Base-by-base conservation (phyloP, 2,888 invertebrate species). In the Exephanes ischioxanthus region DNA sequence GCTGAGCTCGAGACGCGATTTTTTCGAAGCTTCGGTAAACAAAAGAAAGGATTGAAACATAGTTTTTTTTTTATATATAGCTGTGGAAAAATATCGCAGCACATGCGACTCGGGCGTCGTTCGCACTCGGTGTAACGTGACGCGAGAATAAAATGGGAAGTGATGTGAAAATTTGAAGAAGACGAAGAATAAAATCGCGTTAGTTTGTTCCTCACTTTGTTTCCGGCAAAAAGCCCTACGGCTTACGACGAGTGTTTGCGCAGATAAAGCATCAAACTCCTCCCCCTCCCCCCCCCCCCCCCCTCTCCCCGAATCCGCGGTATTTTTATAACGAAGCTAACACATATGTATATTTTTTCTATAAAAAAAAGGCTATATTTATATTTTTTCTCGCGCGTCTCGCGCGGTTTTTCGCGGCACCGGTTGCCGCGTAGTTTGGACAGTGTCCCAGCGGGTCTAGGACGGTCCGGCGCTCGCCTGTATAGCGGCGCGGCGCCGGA, bases 361-460 rank as follows among this genome's bases (percentile, higher is more conserved):
- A 85, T n/a, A 76, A 76, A 61, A 77, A 77, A 45, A 14, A 45
- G 1, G 80, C 83, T 85, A 73, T 83, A 80, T 41, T 67, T 72
- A 77, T 75, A 75, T 68, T 80, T 80, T 80, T 73, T 85, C 61
- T 80, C 67, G 76, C 51, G 76, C 22, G 26, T 72, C 41, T 51
- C 68, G 80, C 61, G 79, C 72, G 66, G n/a, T 75, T 66, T 71
- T 33, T 75, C 72, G 77, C 79, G 75, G 85, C 82, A 81, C 86
- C 79, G 86, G 86, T 70, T 85, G 85, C 72, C 75, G 82, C 53
- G 66, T 37, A 53, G 68, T 53, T 63, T 61, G 71, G 61, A 73
- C 67, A 68, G 77, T 86, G 89, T 90, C 87, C 89, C 89, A 87
- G 91, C 91, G 80, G 92, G 91, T 88, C 90, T 91, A 88, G 91